These are phyloP conservation scores for Pluvianellus socialis DNA, from an alignment of 2,113 vertebrate species.

Conservation along the genomic window DNA sequence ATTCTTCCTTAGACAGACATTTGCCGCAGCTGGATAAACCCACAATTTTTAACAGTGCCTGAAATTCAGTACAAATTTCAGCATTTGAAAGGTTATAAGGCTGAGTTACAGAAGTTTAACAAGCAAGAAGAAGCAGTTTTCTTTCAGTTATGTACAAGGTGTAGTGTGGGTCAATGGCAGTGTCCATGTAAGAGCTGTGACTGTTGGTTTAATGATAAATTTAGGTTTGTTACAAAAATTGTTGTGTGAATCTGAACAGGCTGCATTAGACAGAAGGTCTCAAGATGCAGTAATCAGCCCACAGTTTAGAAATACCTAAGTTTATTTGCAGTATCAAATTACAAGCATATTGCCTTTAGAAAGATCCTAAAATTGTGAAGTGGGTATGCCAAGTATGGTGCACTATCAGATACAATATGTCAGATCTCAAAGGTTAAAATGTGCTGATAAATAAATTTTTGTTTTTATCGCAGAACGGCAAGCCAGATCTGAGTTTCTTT, in stretches of 20 bases:
- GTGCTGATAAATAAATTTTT: background rate
- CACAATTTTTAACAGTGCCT: background rate
- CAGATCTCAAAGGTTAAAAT: background rate
- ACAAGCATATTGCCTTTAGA: background rate
- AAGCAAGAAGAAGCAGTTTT: background rate
- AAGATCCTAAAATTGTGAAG: background rate
- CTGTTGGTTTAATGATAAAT: background rate
- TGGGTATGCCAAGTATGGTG: background rate
- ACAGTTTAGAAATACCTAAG: background rate
- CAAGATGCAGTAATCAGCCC: background rate
- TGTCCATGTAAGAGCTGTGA: background rate
- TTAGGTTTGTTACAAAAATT: background rate
- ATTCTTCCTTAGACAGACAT: background rate
- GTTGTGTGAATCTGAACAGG: background rate
- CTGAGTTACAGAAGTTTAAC: background rate
- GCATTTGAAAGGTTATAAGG: background rate
- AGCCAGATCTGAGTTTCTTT: conserved; percentile 84
- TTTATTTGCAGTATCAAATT: background rate
- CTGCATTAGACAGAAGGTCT: background rate
- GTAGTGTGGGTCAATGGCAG: background rate
- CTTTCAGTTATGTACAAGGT: background rate
- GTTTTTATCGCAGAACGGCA: conserved; percentile 71
- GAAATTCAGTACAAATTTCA: background rate
- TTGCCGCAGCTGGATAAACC: background rate
- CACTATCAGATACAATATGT: background rate